These are phyloP conservation scores for Synanthedon myopaeformis DNA, from an alignment of 2,888 invertebrate species.

Conservation along the genomic window DNA sequence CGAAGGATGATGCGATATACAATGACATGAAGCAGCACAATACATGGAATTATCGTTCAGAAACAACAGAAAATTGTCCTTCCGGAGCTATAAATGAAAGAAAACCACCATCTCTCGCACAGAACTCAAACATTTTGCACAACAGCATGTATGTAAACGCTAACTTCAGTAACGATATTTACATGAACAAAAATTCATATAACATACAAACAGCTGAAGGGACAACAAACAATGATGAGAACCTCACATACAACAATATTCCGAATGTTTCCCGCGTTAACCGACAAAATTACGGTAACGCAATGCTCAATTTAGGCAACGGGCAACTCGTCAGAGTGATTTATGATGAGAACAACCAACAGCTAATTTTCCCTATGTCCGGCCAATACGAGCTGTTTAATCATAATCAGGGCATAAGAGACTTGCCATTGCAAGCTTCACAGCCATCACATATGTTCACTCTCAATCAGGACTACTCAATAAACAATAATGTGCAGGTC, in stretches of 20 bases:
- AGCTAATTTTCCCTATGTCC: conserved; percentile 55
- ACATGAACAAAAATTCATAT: conserved; percentile 46
- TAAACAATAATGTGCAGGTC: conserved; percentile 30
- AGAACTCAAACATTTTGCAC: conserved; percentile 31
- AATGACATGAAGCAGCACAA: conserved; percentile 52
- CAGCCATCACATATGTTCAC: conserved; percentile 46
- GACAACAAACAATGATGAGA: conserved; percentile 40
- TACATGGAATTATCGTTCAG: conserved; percentile 60
- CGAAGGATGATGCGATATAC: conserved; percentile 60
- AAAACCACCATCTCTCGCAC: conserved; percentile 32
- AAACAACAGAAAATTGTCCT: conserved; percentile 45
- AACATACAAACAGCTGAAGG: conserved; percentile 40
- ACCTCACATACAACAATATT: conserved; percentile 34
- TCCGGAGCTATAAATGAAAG: conserved; percentile 45
- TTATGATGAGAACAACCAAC: conserved; percentile 61
- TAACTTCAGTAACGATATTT: conserved; percentile 49
- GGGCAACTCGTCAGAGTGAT: conserved; percentile 55
- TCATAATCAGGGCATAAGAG: conserved; percentile 45
- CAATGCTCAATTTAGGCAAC: conserved; percentile 57
- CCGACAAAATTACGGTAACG: conserved; percentile 51
- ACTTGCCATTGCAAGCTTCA: conserved; percentile 38
- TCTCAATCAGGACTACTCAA: conserved; percentile 48
- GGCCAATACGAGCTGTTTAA: conserved; percentile 62
- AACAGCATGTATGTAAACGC: conserved; percentile 44
- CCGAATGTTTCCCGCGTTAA: conserved; percentile 35